These are phyloP conservation scores for Malurus elegans DNA, from an alignment of 2,113 vertebrate species.

Conservation along the genomic window DNA sequence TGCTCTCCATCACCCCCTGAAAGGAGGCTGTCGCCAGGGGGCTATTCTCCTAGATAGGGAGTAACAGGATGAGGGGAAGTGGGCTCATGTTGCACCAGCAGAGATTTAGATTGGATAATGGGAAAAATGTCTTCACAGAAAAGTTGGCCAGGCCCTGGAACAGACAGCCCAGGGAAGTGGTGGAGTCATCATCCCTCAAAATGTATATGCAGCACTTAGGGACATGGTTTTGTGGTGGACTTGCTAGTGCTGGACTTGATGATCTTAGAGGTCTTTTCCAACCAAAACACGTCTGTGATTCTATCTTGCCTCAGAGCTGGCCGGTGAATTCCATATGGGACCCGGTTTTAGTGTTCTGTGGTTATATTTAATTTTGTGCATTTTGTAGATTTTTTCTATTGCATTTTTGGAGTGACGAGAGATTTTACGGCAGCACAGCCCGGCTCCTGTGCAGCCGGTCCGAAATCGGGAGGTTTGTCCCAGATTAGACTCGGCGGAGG, in stretches of 20 bases:
- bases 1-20: too few relatives aligned
- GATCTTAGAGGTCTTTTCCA: not conserved
- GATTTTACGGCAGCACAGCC: not conserved
- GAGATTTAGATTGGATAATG: not conserved
- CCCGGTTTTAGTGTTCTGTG: not conserved
- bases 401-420: too few relatives aligned
- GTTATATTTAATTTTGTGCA: not conserved
- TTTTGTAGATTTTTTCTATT: not conserved
- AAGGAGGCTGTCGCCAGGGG: not conserved
- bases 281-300: not conserved
- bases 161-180: too few relatives aligned
- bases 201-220: accelerated
- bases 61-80: not conserved
- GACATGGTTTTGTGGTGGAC: not conserved
- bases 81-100: not conserved
- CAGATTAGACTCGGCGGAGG: accelerated
- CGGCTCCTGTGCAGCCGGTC: not conserved
- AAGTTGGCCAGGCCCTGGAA: not conserved
- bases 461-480: accelerated
- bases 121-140: not conserved
- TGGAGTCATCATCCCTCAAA: not conserved
- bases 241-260: not conserved
- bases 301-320: not conserved
- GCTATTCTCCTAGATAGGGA: not conserved
- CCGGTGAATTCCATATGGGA: not conserved